A percentile compares a stretch with the other conserved stretches of the same genome.
Evolutionary conservation across 2,113 vertebrate species (phyloP).

Genomic region (Eptesicus fuscus): DNA sequence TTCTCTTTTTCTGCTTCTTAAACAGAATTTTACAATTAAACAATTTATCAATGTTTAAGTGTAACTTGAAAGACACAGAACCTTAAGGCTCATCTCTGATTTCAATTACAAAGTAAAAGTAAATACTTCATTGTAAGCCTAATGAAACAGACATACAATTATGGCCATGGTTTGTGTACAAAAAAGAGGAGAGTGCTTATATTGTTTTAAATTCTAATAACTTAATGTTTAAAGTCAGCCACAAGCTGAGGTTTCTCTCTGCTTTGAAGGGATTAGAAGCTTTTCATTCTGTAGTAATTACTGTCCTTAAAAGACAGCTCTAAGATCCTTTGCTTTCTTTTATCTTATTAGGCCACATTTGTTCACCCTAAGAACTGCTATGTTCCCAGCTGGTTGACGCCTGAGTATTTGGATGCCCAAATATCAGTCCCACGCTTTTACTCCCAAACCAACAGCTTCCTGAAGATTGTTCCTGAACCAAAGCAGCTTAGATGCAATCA

Average conservation of each 20-base stretch:
- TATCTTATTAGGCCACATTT: conserved; percentile 62
- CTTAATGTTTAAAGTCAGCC: background rate
- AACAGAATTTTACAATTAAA: conserved; percentile 29
- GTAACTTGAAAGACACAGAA: background rate
- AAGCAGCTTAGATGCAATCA: conserved; percentile 76
- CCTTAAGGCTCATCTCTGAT: background rate
- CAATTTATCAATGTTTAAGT: background rate
- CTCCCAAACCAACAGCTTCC: conserved; percentile 78
- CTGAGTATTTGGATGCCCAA: background rate
- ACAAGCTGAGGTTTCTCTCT: background rate
- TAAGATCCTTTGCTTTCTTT: background rate
- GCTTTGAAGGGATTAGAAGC: background rate
- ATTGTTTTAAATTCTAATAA: background rate
- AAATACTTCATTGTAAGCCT: background rate
- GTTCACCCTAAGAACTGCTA: conserved; percentile 64
- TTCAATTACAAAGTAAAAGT: background rate
- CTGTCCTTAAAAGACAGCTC: background rate
- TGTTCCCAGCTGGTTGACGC: conserved; percentile 57
- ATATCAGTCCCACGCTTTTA: conserved; percentile 75
- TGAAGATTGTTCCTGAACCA: conserved; percentile 69
- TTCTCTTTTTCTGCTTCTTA: background rate
- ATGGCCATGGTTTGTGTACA: background rate
- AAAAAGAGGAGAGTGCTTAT: background rate
- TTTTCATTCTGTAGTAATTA: background rate
- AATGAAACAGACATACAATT: background rate